phyloP scores from a whole-genome alignment of 2,797 vertebrate species.

The Hydrocynus forskahlii region DNA sequence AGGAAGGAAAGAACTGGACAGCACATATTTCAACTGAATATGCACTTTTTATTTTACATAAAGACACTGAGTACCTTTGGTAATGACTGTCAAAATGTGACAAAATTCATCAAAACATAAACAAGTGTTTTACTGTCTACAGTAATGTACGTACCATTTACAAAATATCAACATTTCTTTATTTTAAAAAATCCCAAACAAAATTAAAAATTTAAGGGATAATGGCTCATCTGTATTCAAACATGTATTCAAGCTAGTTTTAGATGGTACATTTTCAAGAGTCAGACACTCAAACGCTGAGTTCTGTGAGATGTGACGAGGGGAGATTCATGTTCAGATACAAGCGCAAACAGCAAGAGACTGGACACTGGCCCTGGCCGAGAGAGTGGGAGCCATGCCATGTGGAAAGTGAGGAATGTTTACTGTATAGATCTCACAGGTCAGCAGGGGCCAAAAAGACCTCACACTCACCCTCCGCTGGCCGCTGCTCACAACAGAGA shows the following conservation, averaged over 20 bases:
- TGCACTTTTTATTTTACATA: too few species aligned
- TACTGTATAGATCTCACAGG: constrained; percentile 54
- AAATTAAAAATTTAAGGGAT: not conserved
- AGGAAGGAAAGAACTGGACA: not conserved
- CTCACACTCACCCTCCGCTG: constrained; percentile 32
- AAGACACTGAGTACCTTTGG: too few species aligned
- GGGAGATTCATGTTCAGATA: constrained; percentile 29
- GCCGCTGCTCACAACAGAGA: constrained; percentile 15
- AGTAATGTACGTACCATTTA: not conserved
- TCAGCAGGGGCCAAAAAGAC: constrained; percentile 39
- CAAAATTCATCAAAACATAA: not conserved
- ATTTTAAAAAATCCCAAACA: not conserved
- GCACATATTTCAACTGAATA: constrained; percentile 4
- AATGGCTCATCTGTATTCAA: not conserved
- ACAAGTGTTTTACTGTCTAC: not conserved
- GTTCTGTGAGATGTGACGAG: constrained; percentile 4
- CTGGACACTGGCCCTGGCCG: constrained; percentile 28
- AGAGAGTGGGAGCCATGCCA: constrained; percentile 35
- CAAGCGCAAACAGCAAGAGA: constrained; percentile 13
- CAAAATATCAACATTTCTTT: not conserved
- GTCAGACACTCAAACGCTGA: not conserved
- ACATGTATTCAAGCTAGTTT: not conserved
- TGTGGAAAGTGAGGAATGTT: constrained; percentile 47
- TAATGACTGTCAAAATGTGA: not conserved
- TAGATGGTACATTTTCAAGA: not conserved